Base-by-base conservation (phyloP, 2,797 vertebrate genomes). In the Malurus leucopterus region DNA sequence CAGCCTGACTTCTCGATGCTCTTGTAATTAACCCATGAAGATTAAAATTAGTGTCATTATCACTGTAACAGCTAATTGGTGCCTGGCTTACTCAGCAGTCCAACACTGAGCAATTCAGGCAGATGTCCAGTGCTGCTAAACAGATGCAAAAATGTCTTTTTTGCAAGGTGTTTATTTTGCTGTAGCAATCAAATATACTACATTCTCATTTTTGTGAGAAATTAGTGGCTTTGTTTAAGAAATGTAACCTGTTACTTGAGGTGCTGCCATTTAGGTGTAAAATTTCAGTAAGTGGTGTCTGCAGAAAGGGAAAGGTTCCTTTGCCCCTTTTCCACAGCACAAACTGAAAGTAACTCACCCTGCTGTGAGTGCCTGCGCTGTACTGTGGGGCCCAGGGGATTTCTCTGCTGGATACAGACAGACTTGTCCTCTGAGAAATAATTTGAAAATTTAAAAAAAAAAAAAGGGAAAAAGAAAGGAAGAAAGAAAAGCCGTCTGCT, bases 381-480 rank as follows among this genome's bases (percentile, higher is more conserved):
- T 41, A 8, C 83, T 38, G 43, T 20, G 87, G 61, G 85, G 41
- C 96, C 90, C 93, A 21, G 55, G 94, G 94, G 53, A 93, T 91
- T 93, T 79, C 92, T 95, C 91, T 94, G 88, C 91, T 92, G 86
- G 55, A 30, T 93, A 51, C 22, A 68, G 91, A 92, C 84, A 80
- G 83, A 67, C 70, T 94, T 91, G 85, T 96, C 94, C 93, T 96
- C 92, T 91, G 89, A 97, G 95, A 96, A 88, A 90, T 80, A 68
- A 36, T 36, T 36, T 36, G 36, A 72, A 57, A 89, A 86, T 36
- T 36, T 78, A 70, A 58, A 77, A 84, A 55, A 32, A 6, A 40
- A 65, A 64, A 73, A 64, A 65, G 8, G 59, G 54, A n/a, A 36
- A 6, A 67, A 58, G 38, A 14, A 69, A 77, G 30, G 55, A 89